These are phyloP conservation scores for Polymixis lichenea DNA, from an alignment of 2,888 invertebrate species.

Conservation along the genomic window DNA sequence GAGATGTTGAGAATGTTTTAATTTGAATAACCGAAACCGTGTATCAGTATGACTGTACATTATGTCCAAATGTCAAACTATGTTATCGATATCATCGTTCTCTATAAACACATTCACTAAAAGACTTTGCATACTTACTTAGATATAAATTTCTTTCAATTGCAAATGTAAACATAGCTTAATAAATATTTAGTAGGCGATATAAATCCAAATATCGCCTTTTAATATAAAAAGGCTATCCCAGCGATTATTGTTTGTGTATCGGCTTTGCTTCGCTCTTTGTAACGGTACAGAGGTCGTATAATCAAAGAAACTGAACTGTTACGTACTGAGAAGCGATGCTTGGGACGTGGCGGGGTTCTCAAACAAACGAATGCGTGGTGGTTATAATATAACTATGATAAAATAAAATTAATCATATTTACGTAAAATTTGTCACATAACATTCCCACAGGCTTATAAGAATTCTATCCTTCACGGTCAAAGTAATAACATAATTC, in stretches of 20 bases:
- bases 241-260: slow-evolving; percentile 68
- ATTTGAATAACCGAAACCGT: slow-evolving; percentile 30
- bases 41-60: slow-evolving; percentile 47
- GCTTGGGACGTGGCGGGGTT: slow-evolving; percentile 62
- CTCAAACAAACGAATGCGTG: slow-evolving; percentile 61
- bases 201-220: slow-evolving; percentile 58
- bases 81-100: slow-evolving; percentile 38
- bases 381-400: slow-evolving; percentile 36
- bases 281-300: slow-evolving; percentile 66
- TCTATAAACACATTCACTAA: slow-evolving; percentile 60
- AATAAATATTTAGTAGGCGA: slow-evolving; percentile 60
- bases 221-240: slow-evolving; percentile 59
- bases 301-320: slow-evolving; percentile 54
- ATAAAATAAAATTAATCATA: slow-evolving; percentile 30
- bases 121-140: slow-evolving; percentile 66
- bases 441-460: slow-evolving; percentile 56
- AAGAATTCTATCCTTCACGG: slow-evolving; percentile 6
- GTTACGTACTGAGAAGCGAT: slow-evolving; percentile 70
- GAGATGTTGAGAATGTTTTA: slow-evolving; percentile 35
- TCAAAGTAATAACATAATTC: slow-evolving; percentile 19
- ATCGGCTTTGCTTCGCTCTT: slow-evolving; percentile 64
- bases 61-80: slow-evolving; percentile 46
- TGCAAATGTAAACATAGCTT: slow-evolving; percentile 58
- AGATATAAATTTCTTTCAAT: slow-evolving; percentile 61
- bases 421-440: slow-evolving; percentile 29